phyloP scores from a whole-genome alignment of 2,113 vertebrate species.

The Recurvirostra avosetta region DNA sequence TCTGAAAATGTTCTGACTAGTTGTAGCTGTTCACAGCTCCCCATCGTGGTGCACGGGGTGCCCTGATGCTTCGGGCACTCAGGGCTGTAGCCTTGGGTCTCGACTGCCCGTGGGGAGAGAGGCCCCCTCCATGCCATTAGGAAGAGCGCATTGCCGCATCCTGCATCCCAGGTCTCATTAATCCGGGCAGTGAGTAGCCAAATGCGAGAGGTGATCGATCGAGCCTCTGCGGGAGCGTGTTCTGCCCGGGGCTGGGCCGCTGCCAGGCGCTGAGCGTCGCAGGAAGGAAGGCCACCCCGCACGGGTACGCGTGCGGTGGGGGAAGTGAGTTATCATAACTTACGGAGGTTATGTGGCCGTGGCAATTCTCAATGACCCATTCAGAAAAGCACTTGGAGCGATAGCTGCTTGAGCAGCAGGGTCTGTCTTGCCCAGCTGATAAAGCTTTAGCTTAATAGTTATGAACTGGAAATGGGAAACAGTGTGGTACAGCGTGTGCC shows the following conservation, averaged over 20 bases:
- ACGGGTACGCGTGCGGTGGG: accelerated
- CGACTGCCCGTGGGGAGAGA: not conserved
- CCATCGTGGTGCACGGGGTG: accelerated
- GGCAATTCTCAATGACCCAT: not conserved
- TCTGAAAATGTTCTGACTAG: accelerated
- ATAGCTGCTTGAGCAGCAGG: accelerated
- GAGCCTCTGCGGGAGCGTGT: accelerated
- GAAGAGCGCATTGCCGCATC: not conserved
- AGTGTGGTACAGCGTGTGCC: not conserved
- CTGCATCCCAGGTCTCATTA: accelerated
- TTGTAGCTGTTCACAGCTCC: accelerated
- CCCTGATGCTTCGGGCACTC: accelerated
- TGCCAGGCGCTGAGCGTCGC: accelerated
- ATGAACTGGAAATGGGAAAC: not conserved
- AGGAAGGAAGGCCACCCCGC: not conserved
- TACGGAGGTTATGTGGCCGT: accelerated
- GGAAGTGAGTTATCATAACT: accelerated
- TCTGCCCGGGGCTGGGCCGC: not conserved
- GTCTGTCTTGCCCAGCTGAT: not conserved
- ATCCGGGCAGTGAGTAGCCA: not conserved
- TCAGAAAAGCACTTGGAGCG: not conserved
- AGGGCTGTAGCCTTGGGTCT: too few species aligned
- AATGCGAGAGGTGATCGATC: accelerated
- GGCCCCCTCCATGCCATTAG: accelerated
- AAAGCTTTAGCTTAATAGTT: not conserved